Evolutionary conservation across 2,797 vertebrate species (phyloP), one percentile per base, ranked within the genome.

Genomic region (Triplophysa yarkandensis): DNA sequence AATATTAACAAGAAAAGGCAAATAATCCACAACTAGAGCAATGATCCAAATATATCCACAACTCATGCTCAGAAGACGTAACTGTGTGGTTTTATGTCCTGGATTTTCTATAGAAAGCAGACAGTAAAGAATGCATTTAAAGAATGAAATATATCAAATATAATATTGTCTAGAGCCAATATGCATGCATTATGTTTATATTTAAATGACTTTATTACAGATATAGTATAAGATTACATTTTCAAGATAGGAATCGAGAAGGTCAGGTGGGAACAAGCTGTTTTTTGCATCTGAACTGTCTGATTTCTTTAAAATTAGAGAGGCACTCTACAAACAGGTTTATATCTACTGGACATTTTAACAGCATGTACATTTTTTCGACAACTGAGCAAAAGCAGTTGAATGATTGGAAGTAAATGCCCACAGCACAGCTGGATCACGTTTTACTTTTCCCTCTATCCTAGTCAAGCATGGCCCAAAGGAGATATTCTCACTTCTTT

Each of bases 401-500:
- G 52, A 39, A 58, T 52, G 34, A 63, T 21, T 46, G 46, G 66
- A 79, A 55, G 62, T 70, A 58, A 74, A 55, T 67, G 71, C 52
- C 43, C 54, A 11, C 23, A 66, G 34, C 44, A 19, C 11, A 21
- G 44, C n/a, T 68, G 65, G 48, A 69, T 78, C 76, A 78, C 68
- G n/a, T 61, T 34, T 11, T n/a, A 27, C 43, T 68, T 69, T 57
- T 70, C 34, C 23, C 43, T 50, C 43, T 72, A 43, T 71, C 55
- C 36, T 43, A 64, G 23, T 55, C 48, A 60, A 82, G 71, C 34
- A 66, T 34, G 55, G 58, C 44, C 50, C 46, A 64, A 60, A 64
- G 28, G 58, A 76, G 39, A 68, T 65, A 41, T 52, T 76, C 36
- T 61, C 54, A 69, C 7, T 46, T 70, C 64, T 74, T 74, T 74